These are phyloP conservation scores for Catharus minimus DNA, from an alignment of 2,113 vertebrate genomes.

Conservation along the genomic window DNA sequence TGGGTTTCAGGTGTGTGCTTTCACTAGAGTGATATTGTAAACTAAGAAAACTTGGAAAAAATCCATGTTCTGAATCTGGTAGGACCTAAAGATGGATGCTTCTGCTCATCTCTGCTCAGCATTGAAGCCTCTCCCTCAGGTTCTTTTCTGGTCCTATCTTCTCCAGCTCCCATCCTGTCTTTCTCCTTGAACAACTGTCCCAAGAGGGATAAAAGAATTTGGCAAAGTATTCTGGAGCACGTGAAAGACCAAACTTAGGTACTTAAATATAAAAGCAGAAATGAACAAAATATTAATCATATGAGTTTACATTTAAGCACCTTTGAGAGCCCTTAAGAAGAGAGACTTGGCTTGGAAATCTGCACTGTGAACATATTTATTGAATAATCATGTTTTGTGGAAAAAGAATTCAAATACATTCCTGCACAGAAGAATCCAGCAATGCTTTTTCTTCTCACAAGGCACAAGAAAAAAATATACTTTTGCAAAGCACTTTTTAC, in stretches of 20 bases:
- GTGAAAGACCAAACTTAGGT: neutral
- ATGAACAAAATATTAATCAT: constrained; percentile 53
- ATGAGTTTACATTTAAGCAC: constrained; percentile 28
- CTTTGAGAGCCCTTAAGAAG: constrained; percentile 44
- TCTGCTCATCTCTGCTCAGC: neutral
- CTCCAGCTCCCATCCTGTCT: neutral
- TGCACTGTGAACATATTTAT: constrained; percentile 4
- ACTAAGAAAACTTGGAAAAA: neutral
- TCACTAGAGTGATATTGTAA: neutral
- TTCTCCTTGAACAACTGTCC: neutral
- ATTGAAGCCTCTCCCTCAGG: neutral
- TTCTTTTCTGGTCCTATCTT: neutral
- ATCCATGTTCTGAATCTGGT: neutral
- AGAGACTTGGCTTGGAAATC: constrained; percentile 36
- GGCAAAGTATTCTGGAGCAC: neutral
- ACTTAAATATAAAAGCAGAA: constrained; percentile 35
- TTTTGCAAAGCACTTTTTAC: neutral
- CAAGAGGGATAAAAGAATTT: constrained; percentile 2
- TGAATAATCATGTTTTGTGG: constrained; percentile 43
- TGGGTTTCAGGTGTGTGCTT: neutral
- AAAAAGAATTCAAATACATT: constrained; percentile 30
- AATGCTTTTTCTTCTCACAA: neutral
- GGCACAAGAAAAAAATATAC: neutral
- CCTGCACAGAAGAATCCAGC: neutral
- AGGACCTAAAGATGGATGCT: neutral